Evolutionary conservation across 2,113 vertebrate genomes (phyloP).

Genomic region (Symphodus melops): DNA sequence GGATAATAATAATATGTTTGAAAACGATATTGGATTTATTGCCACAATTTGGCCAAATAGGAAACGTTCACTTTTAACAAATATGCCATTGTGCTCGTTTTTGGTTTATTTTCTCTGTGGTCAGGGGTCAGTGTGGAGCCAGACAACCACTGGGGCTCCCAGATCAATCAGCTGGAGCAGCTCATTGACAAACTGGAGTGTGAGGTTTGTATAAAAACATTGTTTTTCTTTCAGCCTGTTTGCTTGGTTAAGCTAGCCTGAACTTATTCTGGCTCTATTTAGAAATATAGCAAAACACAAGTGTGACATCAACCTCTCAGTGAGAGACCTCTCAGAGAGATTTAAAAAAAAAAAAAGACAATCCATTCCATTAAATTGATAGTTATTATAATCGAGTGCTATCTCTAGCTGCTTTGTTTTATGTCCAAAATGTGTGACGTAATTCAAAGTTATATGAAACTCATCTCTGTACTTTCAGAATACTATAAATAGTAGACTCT

Average conservation of each 20-base stretch:
- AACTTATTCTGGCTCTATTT: background rate
- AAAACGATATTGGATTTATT: background rate
- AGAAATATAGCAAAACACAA: too few relatives aligned
- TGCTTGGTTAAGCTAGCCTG: background rate
- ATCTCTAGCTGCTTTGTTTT: too few relatives aligned
- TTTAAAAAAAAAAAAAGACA: too few relatives aligned
- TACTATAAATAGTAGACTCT: too few relatives aligned
- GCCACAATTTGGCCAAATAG: background rate
- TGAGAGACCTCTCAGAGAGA: too few relatives aligned
- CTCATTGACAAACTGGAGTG: slow-evolving; percentile 94
- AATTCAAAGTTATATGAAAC: too few relatives aligned
- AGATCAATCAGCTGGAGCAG: slow-evolving; percentile 93
- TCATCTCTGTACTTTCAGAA: too few relatives aligned
- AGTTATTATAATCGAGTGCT: too few relatives aligned
- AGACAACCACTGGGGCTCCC: slow-evolving; percentile 90
- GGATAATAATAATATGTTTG: background rate
- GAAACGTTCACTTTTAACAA: too few relatives aligned
- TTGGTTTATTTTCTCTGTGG: slow-evolving; percentile 21
- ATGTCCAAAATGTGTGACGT: too few relatives aligned
- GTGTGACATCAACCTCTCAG: too few relatives aligned
- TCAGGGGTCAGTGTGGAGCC: slow-evolving; percentile 88
- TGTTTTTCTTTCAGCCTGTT: background rate
- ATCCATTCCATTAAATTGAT: too few relatives aligned
- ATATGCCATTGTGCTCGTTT: slow-evolving; percentile 12
- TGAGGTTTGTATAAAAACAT: slow-evolving; percentile 87